Evolutionary conservation across 2,797 vertebrate genomes (phyloP), one percentile per base, ranked within the genome.

Genomic region (Halcyon chelicuti): DNA sequence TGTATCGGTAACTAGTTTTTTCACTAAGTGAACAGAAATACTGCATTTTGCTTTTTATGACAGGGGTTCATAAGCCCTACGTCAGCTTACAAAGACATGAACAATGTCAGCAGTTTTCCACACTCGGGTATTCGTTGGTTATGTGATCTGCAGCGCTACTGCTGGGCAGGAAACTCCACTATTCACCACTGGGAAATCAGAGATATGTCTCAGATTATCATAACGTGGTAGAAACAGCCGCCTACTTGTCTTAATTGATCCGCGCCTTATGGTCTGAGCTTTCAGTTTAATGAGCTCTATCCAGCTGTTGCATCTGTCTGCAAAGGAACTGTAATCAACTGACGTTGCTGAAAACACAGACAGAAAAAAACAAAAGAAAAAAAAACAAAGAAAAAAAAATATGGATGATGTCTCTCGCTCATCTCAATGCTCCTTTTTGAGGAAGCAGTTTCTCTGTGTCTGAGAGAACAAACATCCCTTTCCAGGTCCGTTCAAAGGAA

Each of bases 171-270:
- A 90, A 97, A 94, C 97, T 98, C 98, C 98, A 97, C 97, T 98
- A 98, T 98, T 98, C 98, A 98, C 98, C 98, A 97, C 98, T 98
- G 97, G 97, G 98, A 97, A 98, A 98, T 98, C 97, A 98, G 96
- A 97, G 96, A 90, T 97, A 93, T 72, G 97, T 93, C 98, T 98
- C 97, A 98, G 98, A 98, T 98, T 98, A 98, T 98, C 98, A 98
- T 97, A 99, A 98, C 94, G 98, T 98, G 99, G 98, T 99, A 99
- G 98, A 99, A 99, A 99, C 98, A 98, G 98, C 98, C 97, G 99
- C 99, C 99, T 99, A 99, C 99, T 99, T 99, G 99, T 99, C 99
- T 99, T 99, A 99, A 99, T 99, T 99, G 99, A 99, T 99, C 99
- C 99, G 93, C 99, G 99, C 99, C 99, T 99, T 99, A 99, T 99